These are phyloP conservation scores for Chrysopilus asiliformis DNA, from an alignment of 2,888 invertebrate species.

Conservation along the genomic window DNA sequence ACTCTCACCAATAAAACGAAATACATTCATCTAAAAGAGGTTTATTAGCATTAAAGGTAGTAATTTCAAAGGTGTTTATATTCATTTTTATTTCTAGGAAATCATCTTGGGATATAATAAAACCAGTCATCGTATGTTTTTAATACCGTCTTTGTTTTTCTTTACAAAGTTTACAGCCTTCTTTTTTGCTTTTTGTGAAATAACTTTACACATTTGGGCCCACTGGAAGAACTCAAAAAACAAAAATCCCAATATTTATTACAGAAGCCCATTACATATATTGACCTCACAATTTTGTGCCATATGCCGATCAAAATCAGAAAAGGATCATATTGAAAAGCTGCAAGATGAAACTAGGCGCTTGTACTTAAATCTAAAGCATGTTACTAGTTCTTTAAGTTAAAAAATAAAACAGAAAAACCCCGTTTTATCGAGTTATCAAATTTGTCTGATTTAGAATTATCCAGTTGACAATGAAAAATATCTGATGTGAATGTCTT, in stretches of 20 bases:
- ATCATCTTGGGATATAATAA: conserved; percentile 31
- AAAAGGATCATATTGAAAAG: conserved; percentile 47
- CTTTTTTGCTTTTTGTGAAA: conserved; percentile 43
- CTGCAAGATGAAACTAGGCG: conserved; percentile 44
- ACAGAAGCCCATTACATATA: conserved; percentile 55
- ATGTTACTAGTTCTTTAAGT: conserved; percentile 28
- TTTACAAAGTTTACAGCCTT: conserved; percentile 42
- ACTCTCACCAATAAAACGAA: conserved; percentile 12
- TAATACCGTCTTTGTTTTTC: conserved; percentile 46
- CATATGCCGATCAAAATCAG: conserved; percentile 47
- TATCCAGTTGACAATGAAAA: too few relatives aligned
- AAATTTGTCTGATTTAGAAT: too few relatives aligned
- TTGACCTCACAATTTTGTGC: conserved; percentile 56
- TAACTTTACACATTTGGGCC: conserved; percentile 50
- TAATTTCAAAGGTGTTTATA: conserved; percentile 7
- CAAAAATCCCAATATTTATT: conserved; percentile 44
- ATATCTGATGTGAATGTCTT: too few relatives aligned
- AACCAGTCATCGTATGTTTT: conserved; percentile 40
- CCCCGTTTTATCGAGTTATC: too few relatives aligned
- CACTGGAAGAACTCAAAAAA: conserved; percentile 52
- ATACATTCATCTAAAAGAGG: conserved; percentile 17
- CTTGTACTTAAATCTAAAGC: conserved; percentile 25
- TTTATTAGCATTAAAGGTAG: conserved; percentile 1
- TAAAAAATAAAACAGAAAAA: too few relatives aligned
- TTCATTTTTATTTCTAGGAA: conserved; percentile 20